Conservation (phyloP, 2,797 vertebrate genomes). For the Enteromius trimaculatus region DNA sequence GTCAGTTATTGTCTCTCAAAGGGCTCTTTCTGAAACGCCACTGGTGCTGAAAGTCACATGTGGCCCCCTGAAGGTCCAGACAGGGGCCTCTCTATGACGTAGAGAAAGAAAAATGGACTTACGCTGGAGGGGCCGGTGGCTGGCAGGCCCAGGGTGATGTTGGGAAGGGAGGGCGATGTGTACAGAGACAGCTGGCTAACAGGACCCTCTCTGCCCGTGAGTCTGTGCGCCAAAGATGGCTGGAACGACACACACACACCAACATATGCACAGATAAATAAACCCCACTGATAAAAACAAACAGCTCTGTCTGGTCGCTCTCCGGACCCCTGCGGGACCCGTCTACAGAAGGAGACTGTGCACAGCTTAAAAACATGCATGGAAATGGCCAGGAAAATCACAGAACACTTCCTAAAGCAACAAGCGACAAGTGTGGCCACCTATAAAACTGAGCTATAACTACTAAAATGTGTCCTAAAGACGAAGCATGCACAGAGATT, state of each 20-base stretch:
- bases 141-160: constrained; percentile 95
- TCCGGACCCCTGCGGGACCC: constrained; percentile 23
- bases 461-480: background rate
- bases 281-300: constrained; percentile 54
- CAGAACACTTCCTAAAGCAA: constrained; percentile 9
- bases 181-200: constrained; percentile 93
- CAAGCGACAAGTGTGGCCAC: background rate
- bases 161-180: constrained; percentile 95
- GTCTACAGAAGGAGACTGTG: constrained; percentile 33
- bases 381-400: background rate
- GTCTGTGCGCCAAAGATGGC: constrained; percentile 87
- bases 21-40: constrained; percentile 57
- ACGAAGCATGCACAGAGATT: background rate
- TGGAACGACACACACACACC: constrained; percentile 64
- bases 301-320: constrained; percentile 45
- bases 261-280: constrained; percentile 49
- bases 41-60: constrained; percentile 52
- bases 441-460: background rate
- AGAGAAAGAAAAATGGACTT: constrained; percentile 68
- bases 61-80: constrained; percentile 54
- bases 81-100: constrained; percentile 55
- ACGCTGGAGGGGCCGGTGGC: constrained; percentile 88
- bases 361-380: constrained; percentile 9
- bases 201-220: constrained; percentile 86
- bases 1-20: constrained; percentile 58